A percentile compares a stretch with the other conserved stretches of the same genome.
These are phyloP conservation scores for Hyperopisus bebe DNA, from an alignment of 2,113 vertebrate species.

Conservation along the genomic window DNA sequence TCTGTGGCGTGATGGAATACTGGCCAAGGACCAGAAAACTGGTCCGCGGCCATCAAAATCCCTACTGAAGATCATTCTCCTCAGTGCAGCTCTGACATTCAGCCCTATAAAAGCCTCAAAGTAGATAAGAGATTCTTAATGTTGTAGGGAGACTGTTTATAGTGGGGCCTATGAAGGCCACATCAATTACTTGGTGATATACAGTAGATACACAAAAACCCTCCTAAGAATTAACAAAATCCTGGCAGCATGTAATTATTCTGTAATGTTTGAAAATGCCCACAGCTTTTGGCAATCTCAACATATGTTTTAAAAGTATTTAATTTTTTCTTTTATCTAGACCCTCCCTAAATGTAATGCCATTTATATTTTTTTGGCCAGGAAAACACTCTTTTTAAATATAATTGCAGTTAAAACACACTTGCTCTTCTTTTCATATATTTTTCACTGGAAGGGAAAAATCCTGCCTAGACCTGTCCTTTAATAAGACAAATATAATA, in stretches of 20 bases:
- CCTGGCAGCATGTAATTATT: neutral
- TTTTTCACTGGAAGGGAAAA: neutral
- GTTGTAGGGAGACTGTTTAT: neutral
- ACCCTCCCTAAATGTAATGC: neutral
- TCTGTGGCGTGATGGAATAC: neutral
- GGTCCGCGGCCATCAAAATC: neutral
- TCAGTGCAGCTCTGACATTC: neutral
- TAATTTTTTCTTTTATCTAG: neutral
- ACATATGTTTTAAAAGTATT: neutral
- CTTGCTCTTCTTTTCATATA: neutral
- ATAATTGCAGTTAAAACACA: neutral
- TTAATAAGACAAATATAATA: neutral
- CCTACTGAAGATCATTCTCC: neutral
- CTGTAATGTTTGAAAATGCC: neutral
- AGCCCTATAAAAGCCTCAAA: neutral
- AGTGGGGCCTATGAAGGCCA: neutral
- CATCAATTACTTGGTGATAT: neutral
- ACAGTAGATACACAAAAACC: neutral
- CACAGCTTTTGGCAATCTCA: neutral
- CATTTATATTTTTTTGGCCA: neutral
- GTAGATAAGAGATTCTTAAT: neutral
- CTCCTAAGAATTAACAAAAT: neutral
- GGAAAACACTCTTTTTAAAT: neutral
- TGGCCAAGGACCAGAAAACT: neutral
- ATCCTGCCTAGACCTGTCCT: neutral